Evolutionary conservation across 2,888 invertebrate genomes (phyloP), one percentile per base, ranked within the genome.

Genomic region (Syrista parreyssii): DNA sequence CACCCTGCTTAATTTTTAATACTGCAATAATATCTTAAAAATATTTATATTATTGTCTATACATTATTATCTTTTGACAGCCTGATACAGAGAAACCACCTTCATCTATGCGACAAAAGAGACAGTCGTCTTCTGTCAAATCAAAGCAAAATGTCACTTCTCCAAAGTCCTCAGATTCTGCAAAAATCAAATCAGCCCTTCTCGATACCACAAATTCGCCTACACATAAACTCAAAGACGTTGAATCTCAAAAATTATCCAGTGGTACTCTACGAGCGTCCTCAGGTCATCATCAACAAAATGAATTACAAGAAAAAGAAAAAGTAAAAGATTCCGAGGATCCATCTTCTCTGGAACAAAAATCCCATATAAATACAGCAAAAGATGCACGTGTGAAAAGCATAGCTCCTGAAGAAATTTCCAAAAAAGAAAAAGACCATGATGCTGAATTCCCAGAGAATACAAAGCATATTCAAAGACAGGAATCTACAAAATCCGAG

Each of bases 61-160:
- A 75, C 3, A 12, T 31, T 23, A 4, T 55, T 76, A 15, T 36
- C 11, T 72, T 73, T 33, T 32, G 71, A 32, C 30, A 86, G 86
- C 75, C 80, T 31, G 12, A 78, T 23, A 78, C 79, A 33, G 80
- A 82, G 34, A 87, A 78, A 78, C 3, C 74, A 55, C 71, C 85
- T 15, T 72, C 80, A 12, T 82, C 86, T 1, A 74, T 68, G 31
- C 82, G 34, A 75, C 80, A 69, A 76, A 74, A 75, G 33, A 83
- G 73, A 31, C 74, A 79, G 69, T 75, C 84, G 68, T 82, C 83
- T 0, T 81, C 83, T n/a, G 79, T 68, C 23, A 86, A 80, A 79
- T 4, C 79, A 78, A 15, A 79, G 68, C 74, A 69, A 75, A 85
- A 83, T 33, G 79, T 55, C 32, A 40, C 69, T 11, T 81, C 69